Conservation (phyloP, 1,140 invertebrate species). For the Drosophila nigromelanica region DNA sequence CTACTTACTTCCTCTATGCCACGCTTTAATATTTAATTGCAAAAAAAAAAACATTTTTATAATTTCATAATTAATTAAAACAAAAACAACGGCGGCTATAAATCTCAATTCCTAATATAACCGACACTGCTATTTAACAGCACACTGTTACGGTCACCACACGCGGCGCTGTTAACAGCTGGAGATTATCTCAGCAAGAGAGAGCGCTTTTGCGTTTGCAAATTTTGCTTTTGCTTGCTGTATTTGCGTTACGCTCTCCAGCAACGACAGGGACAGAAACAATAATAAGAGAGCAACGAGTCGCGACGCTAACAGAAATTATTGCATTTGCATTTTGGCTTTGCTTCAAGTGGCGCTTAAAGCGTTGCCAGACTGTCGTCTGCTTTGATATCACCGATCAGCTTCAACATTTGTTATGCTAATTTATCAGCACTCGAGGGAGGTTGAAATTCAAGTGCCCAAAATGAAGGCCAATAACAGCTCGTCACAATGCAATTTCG, state of each 20-base stretch:
- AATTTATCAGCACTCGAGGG: constrained; percentile 46
- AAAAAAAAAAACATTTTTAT: constrained; percentile 35
- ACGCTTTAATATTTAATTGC: constrained; percentile 20
- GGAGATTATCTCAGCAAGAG: not conserved
- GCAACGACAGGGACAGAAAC: constrained; percentile 37
- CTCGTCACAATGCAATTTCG: constrained; percentile 52
- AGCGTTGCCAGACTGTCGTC: constrained; percentile 49
- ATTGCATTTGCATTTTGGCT: constrained; percentile 39
- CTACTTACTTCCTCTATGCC: constrained; percentile 9
- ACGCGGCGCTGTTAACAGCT: constrained; percentile 61
- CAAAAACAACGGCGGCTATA: no score
- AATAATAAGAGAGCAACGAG: constrained; percentile 34
- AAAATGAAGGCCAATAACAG: constrained; percentile 41
- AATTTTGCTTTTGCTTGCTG: constrained; percentile 37
- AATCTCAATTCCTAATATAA: constrained; percentile 10
- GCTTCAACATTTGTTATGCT: constrained; percentile 27
- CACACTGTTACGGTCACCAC: constrained; percentile 37
- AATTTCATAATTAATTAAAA: not conserved
- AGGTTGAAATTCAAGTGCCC: constrained; percentile 43
- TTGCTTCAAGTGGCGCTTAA: constrained; percentile 37
- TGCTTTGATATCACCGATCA: constrained; percentile 8
- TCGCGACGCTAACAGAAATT: constrained; percentile 8
- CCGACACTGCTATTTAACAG: constrained; percentile 49
- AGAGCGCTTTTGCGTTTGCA: constrained; percentile 6
- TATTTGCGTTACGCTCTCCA: constrained; percentile 33